Evolutionary conservation across 2,113 vertebrate species (phyloP).

Genomic region (Psilopsiagon aymara): DNA sequence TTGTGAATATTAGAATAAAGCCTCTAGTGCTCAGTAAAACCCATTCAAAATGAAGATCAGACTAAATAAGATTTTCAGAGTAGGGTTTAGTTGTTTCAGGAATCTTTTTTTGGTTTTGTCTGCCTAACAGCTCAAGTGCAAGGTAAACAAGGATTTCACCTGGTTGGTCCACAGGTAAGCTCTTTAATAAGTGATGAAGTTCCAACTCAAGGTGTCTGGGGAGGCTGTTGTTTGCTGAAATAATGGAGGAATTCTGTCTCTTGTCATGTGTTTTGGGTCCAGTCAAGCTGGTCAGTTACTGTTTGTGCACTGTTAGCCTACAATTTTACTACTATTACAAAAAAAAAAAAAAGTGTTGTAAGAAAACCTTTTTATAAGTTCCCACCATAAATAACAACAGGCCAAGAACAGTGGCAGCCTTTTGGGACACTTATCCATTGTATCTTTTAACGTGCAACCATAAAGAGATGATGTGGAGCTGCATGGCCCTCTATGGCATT

Average conservation of each 20-base stretch:
- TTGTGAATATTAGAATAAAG: background rate
- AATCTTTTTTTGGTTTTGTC: background rate
- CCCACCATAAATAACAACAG: background rate
- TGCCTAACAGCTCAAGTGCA: background rate
- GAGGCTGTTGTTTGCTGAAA: background rate
- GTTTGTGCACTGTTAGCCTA: background rate
- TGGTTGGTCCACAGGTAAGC: background rate
- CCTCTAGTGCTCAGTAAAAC: background rate
- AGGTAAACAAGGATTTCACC: background rate
- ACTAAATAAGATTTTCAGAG: background rate
- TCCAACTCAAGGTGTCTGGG: background rate
- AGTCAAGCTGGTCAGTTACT: background rate
- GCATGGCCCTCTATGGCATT: background rate
- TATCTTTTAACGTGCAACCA: background rate
- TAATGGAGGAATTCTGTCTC: background rate
- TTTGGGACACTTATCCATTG: background rate
- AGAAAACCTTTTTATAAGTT: background rate
- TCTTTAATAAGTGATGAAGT: background rate
- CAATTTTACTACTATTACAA: background rate
- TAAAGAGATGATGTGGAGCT: background rate
- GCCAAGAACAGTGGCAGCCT: background rate
- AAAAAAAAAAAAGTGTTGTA: background rate
- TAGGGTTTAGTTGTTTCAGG: background rate
- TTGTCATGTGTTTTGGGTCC: background rate
- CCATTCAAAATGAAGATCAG: background rate